Conservation (phyloP, 2,113 vertebrate genomes). For the Malaclemys terrapin region DNA sequence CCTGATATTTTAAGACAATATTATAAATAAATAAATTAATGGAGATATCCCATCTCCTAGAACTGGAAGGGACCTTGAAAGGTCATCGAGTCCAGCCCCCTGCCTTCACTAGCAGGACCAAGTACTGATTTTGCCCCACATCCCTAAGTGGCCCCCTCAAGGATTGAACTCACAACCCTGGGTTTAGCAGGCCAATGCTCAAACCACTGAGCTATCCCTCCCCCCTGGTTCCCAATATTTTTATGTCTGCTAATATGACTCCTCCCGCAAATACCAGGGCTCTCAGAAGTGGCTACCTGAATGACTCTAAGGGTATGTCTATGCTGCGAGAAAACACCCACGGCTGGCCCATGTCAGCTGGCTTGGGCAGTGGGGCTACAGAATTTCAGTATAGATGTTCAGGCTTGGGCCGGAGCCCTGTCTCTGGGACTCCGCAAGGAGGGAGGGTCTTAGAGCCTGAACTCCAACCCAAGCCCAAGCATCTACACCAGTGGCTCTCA, state of each 20-base stretch:
- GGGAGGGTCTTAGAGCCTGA: neutral
- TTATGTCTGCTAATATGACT: neutral
- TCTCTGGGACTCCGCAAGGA: neutral
- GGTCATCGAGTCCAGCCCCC: too few relatives aligned
- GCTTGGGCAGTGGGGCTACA: neutral
- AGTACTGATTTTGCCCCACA: too few relatives aligned
- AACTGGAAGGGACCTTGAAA: too few relatives aligned
- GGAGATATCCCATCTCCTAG: too few relatives aligned
- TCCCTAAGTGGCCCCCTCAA: too few relatives aligned
- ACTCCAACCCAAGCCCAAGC: neutral
- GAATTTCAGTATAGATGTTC: neutral
- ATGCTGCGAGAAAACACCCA: neutral
- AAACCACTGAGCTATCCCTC: too few relatives aligned
- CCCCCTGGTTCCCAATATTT: too few relatives aligned
- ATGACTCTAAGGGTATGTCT: neutral
- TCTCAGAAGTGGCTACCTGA: neutral
- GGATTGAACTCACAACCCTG: too few relatives aligned
- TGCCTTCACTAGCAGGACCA: too few relatives aligned
- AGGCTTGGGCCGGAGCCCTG: neutral
- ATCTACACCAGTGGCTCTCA: too few relatives aligned
- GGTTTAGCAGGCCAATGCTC: too few relatives aligned
- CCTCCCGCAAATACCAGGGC: neutral
- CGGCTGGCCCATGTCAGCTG: neutral
- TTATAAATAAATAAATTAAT: too few relatives aligned
- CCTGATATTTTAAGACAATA: neutral